Base-by-base conservation (phyloP, 2,113 vertebrate species). In the Sylvietta virens region DNA sequence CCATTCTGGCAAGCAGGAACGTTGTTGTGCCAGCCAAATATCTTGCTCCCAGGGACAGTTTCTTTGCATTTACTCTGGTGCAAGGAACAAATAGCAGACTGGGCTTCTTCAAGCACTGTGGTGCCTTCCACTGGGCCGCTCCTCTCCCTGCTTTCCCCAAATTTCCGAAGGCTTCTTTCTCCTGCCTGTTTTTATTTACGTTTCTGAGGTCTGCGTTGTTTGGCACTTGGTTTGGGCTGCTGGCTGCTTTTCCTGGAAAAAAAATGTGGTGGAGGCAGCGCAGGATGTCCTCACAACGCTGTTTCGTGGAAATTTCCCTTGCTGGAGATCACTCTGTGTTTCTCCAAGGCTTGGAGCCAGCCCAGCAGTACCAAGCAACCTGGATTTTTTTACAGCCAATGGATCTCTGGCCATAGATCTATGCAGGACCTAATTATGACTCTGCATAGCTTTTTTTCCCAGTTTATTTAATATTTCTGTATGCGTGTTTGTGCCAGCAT, bases 241-340 rank as follows among this genome's bases (percentile, higher is more conserved):
- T 96, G 91, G 83, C 95, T 97, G 94, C 95, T 98, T 97, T 96
- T 95, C 96, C 96, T 98, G 97, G 97, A 97, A 92, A 95, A 62
- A 92, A 95, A 20, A 42, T 6, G 15, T 69, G 94, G 74, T 62
- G 89, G 69, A 92, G 94, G 35, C 31, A 96, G 94, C 1, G 42
- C 83, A 85, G 96, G 96, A 97, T 96, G 95, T 96, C 92, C 96
- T 97, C 93, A 72, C 45, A 57, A 77, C 2, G 3, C 92, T 93
- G 78, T 91, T 97, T 89, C 76, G 64, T 98, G 97, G 96, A 97
- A 97, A 97, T 97, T 97, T 98, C 95, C 95, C 94, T 24, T 1
- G 6, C 92, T 97, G 88, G 92, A 92, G 97, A 96, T 97, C 9
- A 0, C 79, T 95, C 39, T 91, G 79, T 93, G 90, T 96, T 98